Conservation (phyloP, 2,797 vertebrate genomes). For the Malurus leucopterus region DNA sequence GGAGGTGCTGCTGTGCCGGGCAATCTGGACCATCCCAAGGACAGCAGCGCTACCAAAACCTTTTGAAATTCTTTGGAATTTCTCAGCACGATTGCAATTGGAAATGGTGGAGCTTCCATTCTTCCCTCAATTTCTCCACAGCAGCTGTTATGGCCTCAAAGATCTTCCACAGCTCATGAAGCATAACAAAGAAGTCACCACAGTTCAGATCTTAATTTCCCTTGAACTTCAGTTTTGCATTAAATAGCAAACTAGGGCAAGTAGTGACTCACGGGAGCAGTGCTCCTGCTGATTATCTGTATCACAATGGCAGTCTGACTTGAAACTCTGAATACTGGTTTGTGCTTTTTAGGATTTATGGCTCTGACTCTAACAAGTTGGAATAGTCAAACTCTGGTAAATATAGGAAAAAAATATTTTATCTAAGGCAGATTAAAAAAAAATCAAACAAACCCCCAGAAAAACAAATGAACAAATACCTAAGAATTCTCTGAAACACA, state of each 20-base stretch:
- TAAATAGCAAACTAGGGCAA: neutral
- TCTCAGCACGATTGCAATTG: neutral
- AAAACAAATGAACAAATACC: neutral
- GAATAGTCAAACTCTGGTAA: neutral
- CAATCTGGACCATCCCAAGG: neutral
- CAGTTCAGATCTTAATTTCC: neutral
- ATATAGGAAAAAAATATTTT: neutral
- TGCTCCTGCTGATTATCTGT: neutral
- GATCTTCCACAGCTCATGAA: neutral
- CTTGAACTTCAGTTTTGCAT: neutral
- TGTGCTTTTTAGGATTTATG: neutral
- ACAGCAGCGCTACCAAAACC: neutral
- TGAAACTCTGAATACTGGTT: neutral
- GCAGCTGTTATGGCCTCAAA: neutral
- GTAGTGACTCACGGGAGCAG: neutral
- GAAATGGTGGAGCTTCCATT: neutral
- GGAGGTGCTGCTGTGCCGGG: neutral
- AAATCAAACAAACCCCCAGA: neutral
- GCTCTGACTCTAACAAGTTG: neutral
- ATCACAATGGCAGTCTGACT: neutral
- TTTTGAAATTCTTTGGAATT: neutral
- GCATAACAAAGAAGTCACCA: neutral
- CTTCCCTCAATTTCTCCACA: neutral
- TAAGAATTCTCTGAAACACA: neutral
- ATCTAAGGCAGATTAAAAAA: neutral